A percentile compares a stretch with the other conserved stretches of the same genome.
These are phyloP conservation scores for Lophius piscatorius DNA, from an alignment of 2,113 vertebrate genomes.

Conservation along the genomic window DNA sequence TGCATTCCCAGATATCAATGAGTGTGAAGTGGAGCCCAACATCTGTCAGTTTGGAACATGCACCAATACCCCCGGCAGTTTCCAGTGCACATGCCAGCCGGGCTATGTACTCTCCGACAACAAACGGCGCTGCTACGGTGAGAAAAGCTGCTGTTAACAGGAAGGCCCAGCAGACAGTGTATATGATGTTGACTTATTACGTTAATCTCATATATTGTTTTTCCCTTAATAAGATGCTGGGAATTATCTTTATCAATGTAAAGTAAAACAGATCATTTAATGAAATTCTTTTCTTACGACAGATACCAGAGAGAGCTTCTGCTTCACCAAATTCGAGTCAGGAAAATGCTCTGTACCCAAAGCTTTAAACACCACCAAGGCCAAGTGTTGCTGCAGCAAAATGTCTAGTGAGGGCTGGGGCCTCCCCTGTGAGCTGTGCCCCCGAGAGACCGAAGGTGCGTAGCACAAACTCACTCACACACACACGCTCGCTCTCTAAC, in stretches of 20 bases:
- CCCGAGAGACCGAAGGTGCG: constrained; percentile 86
- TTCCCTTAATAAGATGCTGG: too few species aligned
- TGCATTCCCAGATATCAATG: constrained; percentile 85
- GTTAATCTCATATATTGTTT: neutral
- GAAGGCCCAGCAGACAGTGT: neutral
- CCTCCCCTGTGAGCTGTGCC: constrained; percentile 94
- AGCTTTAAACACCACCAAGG: constrained; percentile 92
- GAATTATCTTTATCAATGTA: neutral
- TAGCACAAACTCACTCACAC: constrained; percentile 1
- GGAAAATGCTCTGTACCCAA: constrained; percentile 91
- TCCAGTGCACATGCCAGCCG: constrained; percentile 88
- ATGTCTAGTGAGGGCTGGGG: constrained; percentile 95
- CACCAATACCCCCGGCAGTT: constrained; percentile 90
- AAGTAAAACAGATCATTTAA: neutral
- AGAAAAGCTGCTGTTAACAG: constrained; percentile 51
- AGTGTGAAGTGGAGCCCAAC: constrained; percentile 89
- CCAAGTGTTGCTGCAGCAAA: constrained; percentile 93
- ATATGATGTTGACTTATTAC: neutral
- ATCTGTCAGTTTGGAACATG: constrained; percentile 92
- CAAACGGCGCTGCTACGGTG: constrained; percentile 90
- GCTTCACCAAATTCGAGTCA: constrained; percentile 91
- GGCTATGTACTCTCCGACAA: constrained; percentile 92
- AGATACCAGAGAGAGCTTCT: constrained; percentile 94
- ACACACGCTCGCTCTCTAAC: constrained; percentile 1
- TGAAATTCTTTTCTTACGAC: constrained; percentile 9